Evolutionary conservation across 1,140 invertebrate genomes (phyloP).

Genomic region (Plutomurus gul): DNA sequence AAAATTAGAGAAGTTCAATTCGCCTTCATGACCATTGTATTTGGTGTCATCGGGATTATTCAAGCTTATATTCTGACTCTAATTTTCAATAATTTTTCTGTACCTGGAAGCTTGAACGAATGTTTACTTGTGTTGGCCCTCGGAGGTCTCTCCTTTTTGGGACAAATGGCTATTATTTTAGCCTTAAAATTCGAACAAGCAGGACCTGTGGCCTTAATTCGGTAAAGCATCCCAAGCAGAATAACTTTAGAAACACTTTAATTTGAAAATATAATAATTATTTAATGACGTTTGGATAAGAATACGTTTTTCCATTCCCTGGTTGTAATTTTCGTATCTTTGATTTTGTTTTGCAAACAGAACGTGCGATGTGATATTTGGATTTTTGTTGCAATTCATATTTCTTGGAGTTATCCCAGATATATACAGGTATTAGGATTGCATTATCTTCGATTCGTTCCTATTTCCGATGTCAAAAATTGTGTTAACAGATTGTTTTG

Average conservation of each 20-base stretch:
- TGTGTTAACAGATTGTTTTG: neutral
- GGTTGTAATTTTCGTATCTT: too few species aligned
- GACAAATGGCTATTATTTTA: constrained; percentile 49
- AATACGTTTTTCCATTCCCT: too few species aligned
- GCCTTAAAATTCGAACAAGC: constrained; percentile 49
- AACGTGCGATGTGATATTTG: neutral
- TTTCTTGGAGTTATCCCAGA: constrained; percentile 44
- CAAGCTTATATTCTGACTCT: constrained; percentile 36
- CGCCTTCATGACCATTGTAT: constrained; percentile 46
- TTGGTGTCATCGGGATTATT: constrained; percentile 48
- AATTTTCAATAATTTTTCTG: constrained; percentile 4
- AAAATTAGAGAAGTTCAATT: constrained; percentile 51
- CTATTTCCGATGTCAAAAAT: neutral
- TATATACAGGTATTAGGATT: constrained; percentile 32
- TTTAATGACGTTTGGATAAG: neutral
- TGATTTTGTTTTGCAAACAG: too few species aligned
- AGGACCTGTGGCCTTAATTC: constrained; percentile 30
- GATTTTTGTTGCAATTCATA: constrained; percentile 44
- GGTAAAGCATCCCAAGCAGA: neutral
- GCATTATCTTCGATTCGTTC: neutral
- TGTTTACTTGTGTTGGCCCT: constrained; percentile 19
- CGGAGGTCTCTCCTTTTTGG: constrained; percentile 37
- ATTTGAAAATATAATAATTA: neutral
- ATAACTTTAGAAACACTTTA: neutral
- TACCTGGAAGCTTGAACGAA: constrained; percentile 24